Base-by-base conservation (phyloP, 2,888 invertebrate genomes). In the Orchesellides sinensis region DNA sequence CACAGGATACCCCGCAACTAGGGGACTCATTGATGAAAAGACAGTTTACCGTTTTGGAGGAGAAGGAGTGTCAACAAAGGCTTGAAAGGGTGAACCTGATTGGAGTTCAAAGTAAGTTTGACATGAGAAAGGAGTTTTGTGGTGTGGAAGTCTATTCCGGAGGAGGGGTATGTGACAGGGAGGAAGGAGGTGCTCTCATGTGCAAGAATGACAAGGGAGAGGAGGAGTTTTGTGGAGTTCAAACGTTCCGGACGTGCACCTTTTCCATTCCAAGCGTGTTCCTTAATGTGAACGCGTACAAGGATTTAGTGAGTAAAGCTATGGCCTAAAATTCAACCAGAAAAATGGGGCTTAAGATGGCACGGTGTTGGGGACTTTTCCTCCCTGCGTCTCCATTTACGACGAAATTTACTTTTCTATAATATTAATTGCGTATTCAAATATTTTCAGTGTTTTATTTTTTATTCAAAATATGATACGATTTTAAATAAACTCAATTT, bases 91-190 rank as follows among this genome's bases (percentile, higher is more conserved):
- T 19, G 5, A 40, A 40, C n/a, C 10, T 40, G 2, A n/a, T n/a
- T n/a, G 40, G 52, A 4, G 14, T 4, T 23, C 32, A 56, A 12
- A 8, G 3, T 6, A 19, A 14, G 10, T 2, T 59, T 3, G 47
- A 61, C n/a, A 12, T 21, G 1, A 14, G 35, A 25, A 8, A 40
- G 10, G 19, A 52, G 0, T 5, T 73, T 25, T 73, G 73, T 73
- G 73, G 73, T 2, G 73, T 73, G 3, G 73, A 73, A 47, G 49
- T 4, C 5, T 73, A 73, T 21, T 61, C 61, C 3, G 73, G 73
- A 12, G 73, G 73, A 6, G 45, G 47, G 4, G 2, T 17, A 4
- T 73, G 73, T 23, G 73, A 73, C 27, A 19, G 73, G 29, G 49
- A 47, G 29, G 6, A 61, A 12, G 73, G 73, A 21, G 73, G 73